These are phyloP conservation scores for Stigmatopora nigra DNA, from an alignment of 2,113 vertebrate species.

Conservation along the genomic window DNA sequence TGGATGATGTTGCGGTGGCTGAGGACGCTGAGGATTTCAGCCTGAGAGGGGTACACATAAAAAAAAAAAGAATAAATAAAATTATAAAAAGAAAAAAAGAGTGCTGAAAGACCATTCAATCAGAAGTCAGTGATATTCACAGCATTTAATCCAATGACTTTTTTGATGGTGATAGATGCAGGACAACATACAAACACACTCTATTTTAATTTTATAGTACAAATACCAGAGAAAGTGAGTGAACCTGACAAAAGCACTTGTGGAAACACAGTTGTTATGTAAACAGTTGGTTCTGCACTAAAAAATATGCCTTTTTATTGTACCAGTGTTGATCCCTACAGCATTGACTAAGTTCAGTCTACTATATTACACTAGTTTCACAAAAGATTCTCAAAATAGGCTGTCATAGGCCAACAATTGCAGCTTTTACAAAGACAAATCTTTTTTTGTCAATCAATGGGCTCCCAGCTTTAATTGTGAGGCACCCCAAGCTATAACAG, in stretches of 20 bases:
- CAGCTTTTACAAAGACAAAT: conserved; percentile 47
- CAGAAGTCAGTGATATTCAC: not conserved
- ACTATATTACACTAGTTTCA: conserved; percentile 45
- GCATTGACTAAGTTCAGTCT: conserved; percentile 51
- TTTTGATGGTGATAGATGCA: not conserved
- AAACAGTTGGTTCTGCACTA: conserved; percentile 46
- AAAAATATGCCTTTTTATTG: conserved; percentile 51
- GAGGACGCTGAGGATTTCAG: conserved; percentile 96
- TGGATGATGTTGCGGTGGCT: conserved; percentile 98
- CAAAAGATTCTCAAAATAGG: conserved; percentile 41
- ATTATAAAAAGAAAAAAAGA: no score
- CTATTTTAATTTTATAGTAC: not conserved
- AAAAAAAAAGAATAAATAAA: no score
- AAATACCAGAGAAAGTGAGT: conserved; percentile 7
- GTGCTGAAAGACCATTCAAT: not conserved
- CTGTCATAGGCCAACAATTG: conserved; percentile 43
- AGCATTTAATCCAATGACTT: not conserved
- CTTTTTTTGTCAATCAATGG: conserved; percentile 59
- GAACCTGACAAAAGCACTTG: conserved; percentile 47
- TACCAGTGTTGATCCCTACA: conserved; percentile 39
- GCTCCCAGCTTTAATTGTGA: conserved; percentile 49
- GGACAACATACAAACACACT: not conserved
- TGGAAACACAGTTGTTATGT: conserved; percentile 60
- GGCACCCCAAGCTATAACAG: conserved; percentile 54
- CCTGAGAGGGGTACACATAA: conserved; percentile 63